Percentiles rank a stretch among this genome's conserved stretches.
phyloP scores from a whole-genome alignment of 2,113 vertebrate species.

The Zosterops pallidus region DNA sequence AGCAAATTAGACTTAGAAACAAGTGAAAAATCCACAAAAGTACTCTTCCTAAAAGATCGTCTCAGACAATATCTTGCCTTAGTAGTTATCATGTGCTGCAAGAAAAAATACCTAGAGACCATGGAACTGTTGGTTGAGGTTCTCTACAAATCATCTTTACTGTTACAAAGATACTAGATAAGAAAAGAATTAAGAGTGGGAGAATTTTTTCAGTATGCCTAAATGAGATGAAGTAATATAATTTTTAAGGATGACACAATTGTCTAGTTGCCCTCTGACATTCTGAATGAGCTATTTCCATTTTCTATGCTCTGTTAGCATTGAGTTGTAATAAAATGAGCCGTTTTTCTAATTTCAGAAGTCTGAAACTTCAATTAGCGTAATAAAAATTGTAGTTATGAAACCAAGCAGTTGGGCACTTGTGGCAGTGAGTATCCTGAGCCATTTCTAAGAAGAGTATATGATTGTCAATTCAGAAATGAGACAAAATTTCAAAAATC shows the following conservation, averaged over 20 bases:
- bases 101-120: neutral
- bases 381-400: neutral
- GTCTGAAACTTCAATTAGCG: neutral
- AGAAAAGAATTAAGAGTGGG: neutral
- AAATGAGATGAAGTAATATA: neutral
- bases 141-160: neutral
- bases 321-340: neutral
- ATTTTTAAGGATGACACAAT: neutral
- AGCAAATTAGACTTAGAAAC: neutral
- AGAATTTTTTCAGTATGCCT: neutral
- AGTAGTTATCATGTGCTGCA: neutral
- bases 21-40: neutral
- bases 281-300: neutral
- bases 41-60: neutral
- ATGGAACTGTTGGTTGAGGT: neutral
- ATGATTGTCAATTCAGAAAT: neutral
- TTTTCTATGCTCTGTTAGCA: neutral
- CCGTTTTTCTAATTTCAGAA: conserved; percentile 17
- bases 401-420: neutral
- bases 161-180: neutral
- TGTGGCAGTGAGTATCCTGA: neutral
- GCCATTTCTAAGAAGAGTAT: neutral
- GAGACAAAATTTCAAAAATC: neutral
- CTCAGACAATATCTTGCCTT: neutral
- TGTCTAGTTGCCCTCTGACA: conserved; percentile 19